Conservation (phyloP, 2,797 vertebrate genomes). For the Anguilla obscura region DNA sequence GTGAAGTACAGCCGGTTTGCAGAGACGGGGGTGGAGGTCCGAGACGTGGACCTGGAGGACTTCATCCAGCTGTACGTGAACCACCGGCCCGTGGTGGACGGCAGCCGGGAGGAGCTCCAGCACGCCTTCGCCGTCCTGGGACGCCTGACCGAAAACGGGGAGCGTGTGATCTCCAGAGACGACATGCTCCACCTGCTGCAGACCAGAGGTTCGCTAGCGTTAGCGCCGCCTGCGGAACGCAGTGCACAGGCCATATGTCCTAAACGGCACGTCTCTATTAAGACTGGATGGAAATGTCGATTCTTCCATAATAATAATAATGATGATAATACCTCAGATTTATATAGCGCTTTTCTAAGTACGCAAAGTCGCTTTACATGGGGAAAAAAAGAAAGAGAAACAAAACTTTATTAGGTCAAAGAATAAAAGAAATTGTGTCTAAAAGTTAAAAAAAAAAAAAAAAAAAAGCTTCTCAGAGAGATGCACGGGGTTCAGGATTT, state of each 20-base stretch:
- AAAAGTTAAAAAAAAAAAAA: too few species aligned
- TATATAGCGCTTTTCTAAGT: too few species aligned
- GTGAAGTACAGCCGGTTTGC: constrained; percentile 85
- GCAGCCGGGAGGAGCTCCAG: constrained; percentile 67
- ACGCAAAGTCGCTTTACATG: too few species aligned
- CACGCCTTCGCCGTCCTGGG: constrained; percentile 77
- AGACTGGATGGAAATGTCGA: not conserved
- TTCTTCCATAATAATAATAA: too few species aligned
- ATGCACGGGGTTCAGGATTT: too few species aligned
- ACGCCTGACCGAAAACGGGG: constrained; percentile 54
- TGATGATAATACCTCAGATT: too few species aligned
- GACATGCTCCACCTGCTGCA: constrained; percentile 80
- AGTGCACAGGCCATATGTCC: not conserved
- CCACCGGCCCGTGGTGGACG: constrained; percentile 81
- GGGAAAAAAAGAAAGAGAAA: too few species aligned
- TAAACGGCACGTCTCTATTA: not conserved
- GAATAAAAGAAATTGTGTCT: too few species aligned
- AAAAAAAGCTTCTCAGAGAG: too few species aligned
- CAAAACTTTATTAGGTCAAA: too few species aligned
- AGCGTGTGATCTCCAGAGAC: constrained; percentile 69
- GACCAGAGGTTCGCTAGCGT: constrained; percentile 71
- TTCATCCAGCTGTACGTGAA: constrained; percentile 92
- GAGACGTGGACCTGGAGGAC: constrained; percentile 79
- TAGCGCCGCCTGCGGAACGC: not conserved
- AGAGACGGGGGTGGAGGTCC: constrained; percentile 80